A percentile compares a stretch with the other conserved stretches of the same genome.
Conservation (phyloP, 2,113 vertebrate genomes). For the Sceloporus tristichus region DNA sequence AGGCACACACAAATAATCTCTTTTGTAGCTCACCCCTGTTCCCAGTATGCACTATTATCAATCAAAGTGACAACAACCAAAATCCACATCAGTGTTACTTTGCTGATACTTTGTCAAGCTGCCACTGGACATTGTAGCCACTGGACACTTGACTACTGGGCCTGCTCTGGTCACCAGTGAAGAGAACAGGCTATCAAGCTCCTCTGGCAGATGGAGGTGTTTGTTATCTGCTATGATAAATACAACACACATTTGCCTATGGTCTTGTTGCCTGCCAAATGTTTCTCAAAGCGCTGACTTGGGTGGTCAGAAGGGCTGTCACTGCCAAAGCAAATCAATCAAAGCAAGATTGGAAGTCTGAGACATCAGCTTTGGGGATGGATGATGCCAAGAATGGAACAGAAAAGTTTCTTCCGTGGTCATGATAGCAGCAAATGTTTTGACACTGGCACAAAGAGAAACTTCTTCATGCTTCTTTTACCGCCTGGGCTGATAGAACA, state of each 20-base stretch:
- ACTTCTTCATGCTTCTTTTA: neutral
- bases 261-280: neutral
- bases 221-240: neutral
- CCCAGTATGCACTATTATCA: neutral
- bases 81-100: neutral
- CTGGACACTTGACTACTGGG: neutral
- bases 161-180: neutral
- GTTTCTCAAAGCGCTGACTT: neutral
- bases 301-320: neutral
- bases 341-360: neutral
- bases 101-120: neutral
- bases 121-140: neutral
- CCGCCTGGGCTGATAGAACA: neutral
- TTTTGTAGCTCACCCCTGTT: neutral
- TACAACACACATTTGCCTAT: neutral
- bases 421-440: neutral
- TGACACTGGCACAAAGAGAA: neutral
- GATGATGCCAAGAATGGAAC: neutral
- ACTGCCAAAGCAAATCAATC: neutral
- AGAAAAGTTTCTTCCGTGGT: neutral
- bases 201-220: neutral
- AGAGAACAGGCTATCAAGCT: neutral
- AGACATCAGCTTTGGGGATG: neutral
- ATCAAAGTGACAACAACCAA: neutral
- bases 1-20: neutral